Evolutionary conservation across 2,888 invertebrate genomes (phyloP), one percentile per base, ranked within the genome.

Genomic region (Deilephila elpenor): DNA sequence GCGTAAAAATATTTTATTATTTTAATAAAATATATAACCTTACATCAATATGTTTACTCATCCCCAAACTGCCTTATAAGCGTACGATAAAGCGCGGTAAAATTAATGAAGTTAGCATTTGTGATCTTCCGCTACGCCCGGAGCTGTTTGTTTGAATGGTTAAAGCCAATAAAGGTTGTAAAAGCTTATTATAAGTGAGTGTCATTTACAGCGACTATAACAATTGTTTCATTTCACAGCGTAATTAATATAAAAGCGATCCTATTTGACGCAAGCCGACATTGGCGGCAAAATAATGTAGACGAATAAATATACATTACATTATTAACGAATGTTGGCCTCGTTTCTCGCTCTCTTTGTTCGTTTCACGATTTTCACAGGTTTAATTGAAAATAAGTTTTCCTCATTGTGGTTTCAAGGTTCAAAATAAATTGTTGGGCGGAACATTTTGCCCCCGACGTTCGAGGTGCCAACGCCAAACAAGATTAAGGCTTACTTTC

Each of bases 281-380:
- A 88, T 88, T 84, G 83, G 87, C 86, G 83, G 83, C 86, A 83
- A 88, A 93, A 90, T 93, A 93, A 93, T 90, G 91, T 92, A 91
- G 88, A 91, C 88, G 91, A 93, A 93, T 93, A 93, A 93, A 94
- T 93, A 93, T 92, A 93, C 92, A 93, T 93, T 94, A 93, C 93
- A 93, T 93, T 93, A 94, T 94, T 94, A 94, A 93, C 94, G 92
- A 94, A 94, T 93, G 93, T 92, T 94, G 93, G 93, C 93, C 94
- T 88, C 92, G 88, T 93, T 94, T 93, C 92, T 88, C 90, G 91
- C 90, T 94, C 94, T 94, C 94, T 94, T 94, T 94, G 94, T 94
- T 94, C 93, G 90, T 89, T 90, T 87, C 91, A 89, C 90, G 89
- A 90, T 91, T 91, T 91, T 87, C 86, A 78, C 80, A 80, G 82